Conservation (phyloP, 2,888 invertebrate species). For the Lepidocyrtinus sp. region DNA sequence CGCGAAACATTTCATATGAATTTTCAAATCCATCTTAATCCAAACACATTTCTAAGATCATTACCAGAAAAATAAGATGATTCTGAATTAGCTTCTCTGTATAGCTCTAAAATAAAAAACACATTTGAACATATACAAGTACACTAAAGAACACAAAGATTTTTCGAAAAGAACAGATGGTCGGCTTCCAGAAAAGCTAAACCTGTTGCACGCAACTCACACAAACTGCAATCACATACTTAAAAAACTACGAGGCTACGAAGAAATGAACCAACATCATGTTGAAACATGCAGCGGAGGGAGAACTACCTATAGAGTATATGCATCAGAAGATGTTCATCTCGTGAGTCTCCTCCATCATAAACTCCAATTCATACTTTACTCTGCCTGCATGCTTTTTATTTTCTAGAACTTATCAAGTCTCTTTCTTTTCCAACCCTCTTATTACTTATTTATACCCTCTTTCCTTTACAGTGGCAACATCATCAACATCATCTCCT, state of each 20-base stretch:
- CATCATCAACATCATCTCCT: background rate
- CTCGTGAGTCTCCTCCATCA: background rate
- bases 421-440: background rate
- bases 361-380: background rate
- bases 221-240: slow-evolving; percentile 49
- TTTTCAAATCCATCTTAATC: no score
- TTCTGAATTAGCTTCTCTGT: slow-evolving; percentile 10
- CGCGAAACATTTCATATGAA: no score
- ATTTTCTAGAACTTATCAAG: background rate
- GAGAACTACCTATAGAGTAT: no score
- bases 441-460: background rate
- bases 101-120: background rate
- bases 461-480: background rate
- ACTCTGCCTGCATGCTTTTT: slow-evolving; percentile 19
- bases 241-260: slow-evolving; percentile 15
- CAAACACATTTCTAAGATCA: no score
- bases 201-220: slow-evolving; percentile 66
- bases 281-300: background rate
- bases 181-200: slow-evolving; percentile 66
- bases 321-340: background rate
- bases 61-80: background rate
- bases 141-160: slow-evolving; percentile 62
- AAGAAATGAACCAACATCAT: slow-evolving; percentile 1
- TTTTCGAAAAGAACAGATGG: slow-evolving; percentile 68
- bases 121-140: background rate